Base-by-base conservation (phyloP, 2,797 vertebrate species). In the Tenualosa ilisha region DNA sequence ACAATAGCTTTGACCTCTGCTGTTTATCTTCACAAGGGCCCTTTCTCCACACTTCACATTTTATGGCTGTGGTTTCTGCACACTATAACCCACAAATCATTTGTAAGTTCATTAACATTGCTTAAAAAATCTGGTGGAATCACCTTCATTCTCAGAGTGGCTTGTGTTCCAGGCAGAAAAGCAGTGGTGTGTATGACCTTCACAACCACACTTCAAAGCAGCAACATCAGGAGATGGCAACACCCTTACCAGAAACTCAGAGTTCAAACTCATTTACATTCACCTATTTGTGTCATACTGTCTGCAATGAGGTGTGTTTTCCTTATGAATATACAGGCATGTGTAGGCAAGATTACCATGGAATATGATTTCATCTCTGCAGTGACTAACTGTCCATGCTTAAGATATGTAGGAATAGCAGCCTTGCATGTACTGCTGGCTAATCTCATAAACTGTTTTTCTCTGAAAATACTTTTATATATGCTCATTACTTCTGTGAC, bases 381-480 rank as follows among this genome's bases (percentile, higher is more conserved):
- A 22, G 56, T n/a, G 11, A 9, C 22, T 24, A 63, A 63, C 59
- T 63, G 59, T 15, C 17, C 40, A 3, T 79, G 37, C 5, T 79
- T 46, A 79, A 79, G 72, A 7, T 46, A 46, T 46, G 40, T n/a
- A 22, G 37, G 15, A 9, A 79, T 22, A 79, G 20, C 46, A 79
- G 72, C 72, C 6, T 46, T 79, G 72, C 20, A 1, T 46, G 40
- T 46, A 3, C 17, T 79, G 37, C 17, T 40, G 40, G 72, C 20
- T 46, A 46, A 4, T 22, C 13, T 46, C 6, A 20, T 37, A 22
- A 79, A 46, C 17, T 20, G 63, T 54, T 88, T 85, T 87, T 20
- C 84, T 11, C 86, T 90, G 50, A 59, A 88, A 17, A 90, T 88
- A 68, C 37, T 93, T 86, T 72, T 81, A 75, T 91, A 82, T 87